Conservation (phyloP, 2,113 vertebrate genomes). For the Platysteira castanea region DNA sequence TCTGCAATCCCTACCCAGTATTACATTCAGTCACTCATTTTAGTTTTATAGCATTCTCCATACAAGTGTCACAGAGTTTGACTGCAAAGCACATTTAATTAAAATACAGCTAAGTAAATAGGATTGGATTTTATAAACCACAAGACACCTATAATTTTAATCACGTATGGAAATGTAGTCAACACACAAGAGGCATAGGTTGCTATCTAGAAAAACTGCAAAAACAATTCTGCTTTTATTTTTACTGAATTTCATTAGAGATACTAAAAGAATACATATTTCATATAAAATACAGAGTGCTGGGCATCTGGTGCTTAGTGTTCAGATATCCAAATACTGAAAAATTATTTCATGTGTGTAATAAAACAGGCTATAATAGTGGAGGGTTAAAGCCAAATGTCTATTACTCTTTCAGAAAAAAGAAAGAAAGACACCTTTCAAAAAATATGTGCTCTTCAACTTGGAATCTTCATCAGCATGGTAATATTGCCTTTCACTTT, state of each 20-base stretch:
- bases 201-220: neutral
- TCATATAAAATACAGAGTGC: neutral
- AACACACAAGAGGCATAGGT: neutral
- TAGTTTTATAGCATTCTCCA: slow-evolving; percentile 20
- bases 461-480: neutral
- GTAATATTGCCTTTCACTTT: neutral
- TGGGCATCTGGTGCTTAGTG: neutral
- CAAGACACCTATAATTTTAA: slow-evolving; percentile 43
- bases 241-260: neutral
- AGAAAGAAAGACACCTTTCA: neutral
- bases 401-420: neutral
- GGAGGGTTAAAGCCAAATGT: neutral
- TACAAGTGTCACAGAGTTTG: neutral
- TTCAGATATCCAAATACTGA: neutral
- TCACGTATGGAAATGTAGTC: neutral
- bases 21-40: slow-evolving; percentile 28
- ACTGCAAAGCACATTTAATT: slow-evolving; percentile 48
- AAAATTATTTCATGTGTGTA: neutral
- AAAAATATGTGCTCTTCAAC: neutral
- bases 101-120: slow-evolving; percentile 45
- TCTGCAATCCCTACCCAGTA: neutral
- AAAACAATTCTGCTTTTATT: neutral
- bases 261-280: neutral
- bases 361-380: neutral
- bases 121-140: slow-evolving; percentile 36